Evolutionary conservation across 2,113 vertebrate genomes (phyloP), one percentile per base, ranked within the genome.

Genomic region (Zosterops lateralis): DNA sequence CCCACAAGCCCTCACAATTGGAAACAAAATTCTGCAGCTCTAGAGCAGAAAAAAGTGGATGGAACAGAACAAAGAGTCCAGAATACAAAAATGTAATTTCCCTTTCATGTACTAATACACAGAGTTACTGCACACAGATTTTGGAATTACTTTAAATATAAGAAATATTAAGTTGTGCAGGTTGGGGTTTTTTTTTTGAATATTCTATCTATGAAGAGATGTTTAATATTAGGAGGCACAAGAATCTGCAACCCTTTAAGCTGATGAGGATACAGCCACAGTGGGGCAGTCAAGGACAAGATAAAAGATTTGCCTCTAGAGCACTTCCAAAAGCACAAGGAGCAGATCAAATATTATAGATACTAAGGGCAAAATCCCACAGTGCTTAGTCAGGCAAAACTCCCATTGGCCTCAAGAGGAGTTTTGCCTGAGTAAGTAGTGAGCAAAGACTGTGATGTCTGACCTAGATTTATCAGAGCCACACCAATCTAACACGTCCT

Each of bases 261-360:
- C 84, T 88, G 84, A 65, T 17, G 38, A 76, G 54, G 72, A 60
- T 64, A 47, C 66, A 92, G 73, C 90, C 96, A 96, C 95, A 84
- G 72, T 1, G 83, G 91, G 93, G 81, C 91, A 96, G 93, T 79
- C 92, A 90, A 92, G 95, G 83, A 93, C 68, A 80, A 79, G 85
- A 56, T 34, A 90, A 31, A 40, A 16, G 26, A 84, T 64, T 71
- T 93, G 38, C 77, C 87, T 94, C 94, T 84, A 51, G 84, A 96
- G 62, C 11, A 2, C 87, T 87, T 88, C 62, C 38, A 38, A 25
- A 68, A 73, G 34, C 40, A 1, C 72, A 74, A 21, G 50, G 68
- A 89, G 60, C 38, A 90, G 51, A 92, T 89, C 87, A 97, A 97
- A 71, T 74, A 72, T 92, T 94, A 94, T 82, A 65, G 75, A 75